Conservation (phyloP, 2,888 invertebrate species). For the Polydrusus cervinus region DNA sequence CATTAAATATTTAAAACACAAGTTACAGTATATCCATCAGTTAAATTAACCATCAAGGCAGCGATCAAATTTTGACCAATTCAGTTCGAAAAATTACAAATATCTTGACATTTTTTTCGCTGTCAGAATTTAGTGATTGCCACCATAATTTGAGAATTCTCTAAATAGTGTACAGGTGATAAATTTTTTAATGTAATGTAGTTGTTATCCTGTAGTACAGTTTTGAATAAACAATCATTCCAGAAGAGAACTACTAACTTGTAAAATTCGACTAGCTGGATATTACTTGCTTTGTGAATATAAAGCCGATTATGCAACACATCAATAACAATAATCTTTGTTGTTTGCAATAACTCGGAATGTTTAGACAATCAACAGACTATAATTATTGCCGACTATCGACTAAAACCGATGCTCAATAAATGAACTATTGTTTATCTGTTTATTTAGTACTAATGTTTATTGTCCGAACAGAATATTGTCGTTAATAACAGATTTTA, state of each 20-base stretch:
- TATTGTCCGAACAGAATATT: slow-evolving; percentile 10
- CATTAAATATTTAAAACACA: neutral
- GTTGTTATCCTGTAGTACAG: too few species aligned
- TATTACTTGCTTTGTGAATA: slow-evolving; percentile 1
- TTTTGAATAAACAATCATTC: too few species aligned
- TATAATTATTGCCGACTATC: slow-evolving; percentile 19
- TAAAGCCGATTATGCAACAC: neutral
- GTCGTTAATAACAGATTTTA: slow-evolving; percentile 7
- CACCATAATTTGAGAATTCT: too few species aligned
- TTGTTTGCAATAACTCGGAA: slow-evolving; percentile 13
- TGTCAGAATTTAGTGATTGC: too few species aligned
- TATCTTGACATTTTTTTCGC: too few species aligned
- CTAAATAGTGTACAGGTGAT: too few species aligned
- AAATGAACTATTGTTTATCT: slow-evolving; percentile 19
- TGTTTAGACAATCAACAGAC: slow-evolving; percentile 18
- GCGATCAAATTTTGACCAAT: too few species aligned
- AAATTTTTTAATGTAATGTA: too few species aligned
- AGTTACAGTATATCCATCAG: too few species aligned
- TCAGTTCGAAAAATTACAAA: too few species aligned
- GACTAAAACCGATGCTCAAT: slow-evolving; percentile 18
- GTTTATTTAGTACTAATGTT: slow-evolving; percentile 24
- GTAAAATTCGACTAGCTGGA: neutral
- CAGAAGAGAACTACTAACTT: neutral
- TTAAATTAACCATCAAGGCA: too few species aligned
- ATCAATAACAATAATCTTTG: slow-evolving; percentile 22